A percentile compares a stretch with the other conserved stretches of the same genome.
Conservation (phyloP, 2,113 vertebrate genomes). For the Eulemur macaco region DNA sequence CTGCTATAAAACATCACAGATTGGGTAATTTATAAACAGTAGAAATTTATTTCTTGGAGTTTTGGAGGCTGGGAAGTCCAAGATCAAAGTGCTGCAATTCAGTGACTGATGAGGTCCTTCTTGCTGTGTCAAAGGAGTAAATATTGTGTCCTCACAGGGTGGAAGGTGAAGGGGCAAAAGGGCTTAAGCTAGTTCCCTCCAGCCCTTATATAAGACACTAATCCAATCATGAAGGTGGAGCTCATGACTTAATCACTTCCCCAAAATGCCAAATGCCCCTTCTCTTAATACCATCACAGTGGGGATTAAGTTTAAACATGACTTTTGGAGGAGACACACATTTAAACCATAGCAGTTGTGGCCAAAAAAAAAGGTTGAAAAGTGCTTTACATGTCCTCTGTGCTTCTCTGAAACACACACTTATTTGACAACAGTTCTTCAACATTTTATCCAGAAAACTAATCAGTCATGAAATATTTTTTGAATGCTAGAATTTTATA, state of each 20-base stretch:
- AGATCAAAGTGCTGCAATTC: background rate
- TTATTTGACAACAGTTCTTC: background rate
- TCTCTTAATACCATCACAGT: background rate
- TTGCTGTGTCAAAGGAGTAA: background rate
- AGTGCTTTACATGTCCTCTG: conserved; percentile 18
- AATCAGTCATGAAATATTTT: background rate
- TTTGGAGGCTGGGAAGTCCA: background rate
- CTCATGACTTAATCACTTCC: background rate
- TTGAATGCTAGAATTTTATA: background rate
- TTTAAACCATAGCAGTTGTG: background rate
- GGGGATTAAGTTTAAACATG: background rate
- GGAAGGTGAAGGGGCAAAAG: background rate
- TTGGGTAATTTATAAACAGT: background rate
- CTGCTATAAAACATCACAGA: background rate
- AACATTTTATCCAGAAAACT: background rate
- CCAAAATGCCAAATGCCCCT: background rate
- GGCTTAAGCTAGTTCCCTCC: no score
- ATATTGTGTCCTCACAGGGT: background rate
- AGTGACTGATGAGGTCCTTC: background rate
- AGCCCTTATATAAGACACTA: background rate
- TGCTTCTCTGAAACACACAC: background rate
- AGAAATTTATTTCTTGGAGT: background rate
- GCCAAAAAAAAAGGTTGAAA: background rate
- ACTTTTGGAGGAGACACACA: background rate
- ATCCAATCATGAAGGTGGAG: background rate